Evolutionary conservation across 2,797 vertebrate species (phyloP).

Genomic region (Rhynchonycteris naso): DNA sequence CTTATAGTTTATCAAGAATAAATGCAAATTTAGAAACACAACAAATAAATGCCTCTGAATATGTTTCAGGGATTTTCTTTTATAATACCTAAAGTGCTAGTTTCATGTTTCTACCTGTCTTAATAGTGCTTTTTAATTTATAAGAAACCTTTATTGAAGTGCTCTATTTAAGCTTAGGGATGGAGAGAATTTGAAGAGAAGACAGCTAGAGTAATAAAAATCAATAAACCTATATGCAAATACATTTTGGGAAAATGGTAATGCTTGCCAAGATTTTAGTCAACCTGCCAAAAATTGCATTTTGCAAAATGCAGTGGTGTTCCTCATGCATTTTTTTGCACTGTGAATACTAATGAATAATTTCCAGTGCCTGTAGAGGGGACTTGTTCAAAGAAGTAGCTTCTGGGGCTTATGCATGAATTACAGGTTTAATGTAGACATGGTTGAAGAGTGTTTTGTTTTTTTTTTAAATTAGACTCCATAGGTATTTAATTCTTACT

Average conservation of each 20-base stretch:
- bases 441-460: constrained; percentile 61
- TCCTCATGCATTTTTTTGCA: constrained; percentile 25
- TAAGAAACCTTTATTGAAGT: constrained; percentile 66
- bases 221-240: constrained; percentile 75
- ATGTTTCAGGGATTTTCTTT: constrained; percentile 62
- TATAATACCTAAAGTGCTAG: constrained; percentile 65
- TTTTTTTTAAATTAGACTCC: constrained; percentile 61
- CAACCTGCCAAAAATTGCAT: constrained; percentile 73
- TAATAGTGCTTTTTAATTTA: constrained; percentile 70
- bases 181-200: constrained; percentile 68
- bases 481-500: constrained; percentile 58
- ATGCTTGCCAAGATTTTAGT: constrained; percentile 74
- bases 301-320: constrained; percentile 76
- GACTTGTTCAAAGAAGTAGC: constrained; percentile 45
- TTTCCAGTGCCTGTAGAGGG: constrained; percentile 55
- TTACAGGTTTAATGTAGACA: constrained; percentile 56
- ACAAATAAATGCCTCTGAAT: constrained; percentile 52
- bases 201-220: constrained; percentile 73
- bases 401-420: constrained; percentile 26
- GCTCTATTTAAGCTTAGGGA: constrained; percentile 63
- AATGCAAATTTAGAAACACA: constrained; percentile 52
- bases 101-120: constrained; percentile 69
- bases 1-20: constrained; percentile 60
- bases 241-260: constrained; percentile 64
- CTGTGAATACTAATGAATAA: constrained; percentile 63